Conservation (phyloP, 2,113 vertebrate genomes). For the Passer domesticus region DNA sequence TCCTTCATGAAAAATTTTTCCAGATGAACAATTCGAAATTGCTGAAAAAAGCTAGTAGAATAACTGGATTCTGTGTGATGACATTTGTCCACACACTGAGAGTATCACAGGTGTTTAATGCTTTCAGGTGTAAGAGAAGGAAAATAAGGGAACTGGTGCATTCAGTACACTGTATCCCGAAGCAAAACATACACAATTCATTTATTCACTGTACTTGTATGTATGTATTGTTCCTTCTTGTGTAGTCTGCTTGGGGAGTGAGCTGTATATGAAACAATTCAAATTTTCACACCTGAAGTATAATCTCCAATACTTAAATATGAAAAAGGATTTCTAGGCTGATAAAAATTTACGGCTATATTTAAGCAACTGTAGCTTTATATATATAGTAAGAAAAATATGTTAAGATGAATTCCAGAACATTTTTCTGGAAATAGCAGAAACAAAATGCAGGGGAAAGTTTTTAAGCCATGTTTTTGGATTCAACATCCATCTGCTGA, state of each 20-base stretch:
- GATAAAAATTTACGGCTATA: neutral
- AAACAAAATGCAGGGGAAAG: neutral
- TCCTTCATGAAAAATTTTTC: neutral
- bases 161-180: neutral
- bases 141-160: neutral
- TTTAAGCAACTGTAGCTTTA: neutral
- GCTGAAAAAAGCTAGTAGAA: neutral
- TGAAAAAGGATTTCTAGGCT: neutral
- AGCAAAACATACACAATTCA: neutral
- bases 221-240: neutral
- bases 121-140: neutral
- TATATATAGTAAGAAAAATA: neutral
- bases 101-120: neutral
- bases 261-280: neutral
- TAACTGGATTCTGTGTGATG: neutral
- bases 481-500: neutral
- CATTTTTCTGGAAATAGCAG: neutral
- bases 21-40: neutral
- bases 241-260: neutral
- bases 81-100: neutral
- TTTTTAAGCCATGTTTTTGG: neutral
- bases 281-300: neutral
- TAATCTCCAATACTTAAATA: neutral
- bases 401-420: neutral
- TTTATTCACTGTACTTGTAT: neutral